Evolutionary conservation across 2,113 vertebrate species (phyloP), one percentile per base, ranked within the genome.

Genomic region (Clarias gariepinus): DNA sequence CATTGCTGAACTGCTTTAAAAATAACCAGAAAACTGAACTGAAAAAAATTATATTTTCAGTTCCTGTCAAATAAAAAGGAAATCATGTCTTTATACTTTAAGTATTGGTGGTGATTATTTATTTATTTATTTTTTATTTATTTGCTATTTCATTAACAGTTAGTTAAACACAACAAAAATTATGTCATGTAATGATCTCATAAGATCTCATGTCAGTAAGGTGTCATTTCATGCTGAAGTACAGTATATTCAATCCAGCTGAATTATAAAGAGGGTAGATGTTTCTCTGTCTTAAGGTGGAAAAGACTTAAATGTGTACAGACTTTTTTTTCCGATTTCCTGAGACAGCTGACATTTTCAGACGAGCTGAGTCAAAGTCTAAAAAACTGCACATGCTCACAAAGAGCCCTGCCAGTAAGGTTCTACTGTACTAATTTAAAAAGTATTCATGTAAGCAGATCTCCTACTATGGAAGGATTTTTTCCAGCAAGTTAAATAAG

Each of bases 131-230:
- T 16, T 68, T 0, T 30, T 68, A n/a, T 76, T 30, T 47, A 30
- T 58, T 58, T 80, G 23, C 15, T 55, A 86, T 63, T 13, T 58
- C 57, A 2, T 18, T 47, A 66, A 58, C 77, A 63, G 41, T 63
- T 87, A 86, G 87, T 90, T 84, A 41, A 47, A 53, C 33, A 86
- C 55, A 83, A 85, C 87, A 85, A 85, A 78, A 76, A 88, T 47
- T 47, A 47, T 83, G 53, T 57, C 81, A 88, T 89, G 89, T 83
- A 52, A 47, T 74, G 10, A 74, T 74, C 36, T 47, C 36, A 47
- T 47, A 9, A 41, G 69, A 11, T 41, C 1, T 77, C 4, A n/a
- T 53, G 3, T 15, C 23, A 53, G 78, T 33, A 58, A 58, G 15
- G 84, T 71, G 81, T 77, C 28, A 89, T 89, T 86, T 86, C 84